Evolutionary conservation across 2,888 invertebrate species (phyloP), one percentile per base, ranked within the genome.

Genomic region (Ormyrus thymus): DNA sequence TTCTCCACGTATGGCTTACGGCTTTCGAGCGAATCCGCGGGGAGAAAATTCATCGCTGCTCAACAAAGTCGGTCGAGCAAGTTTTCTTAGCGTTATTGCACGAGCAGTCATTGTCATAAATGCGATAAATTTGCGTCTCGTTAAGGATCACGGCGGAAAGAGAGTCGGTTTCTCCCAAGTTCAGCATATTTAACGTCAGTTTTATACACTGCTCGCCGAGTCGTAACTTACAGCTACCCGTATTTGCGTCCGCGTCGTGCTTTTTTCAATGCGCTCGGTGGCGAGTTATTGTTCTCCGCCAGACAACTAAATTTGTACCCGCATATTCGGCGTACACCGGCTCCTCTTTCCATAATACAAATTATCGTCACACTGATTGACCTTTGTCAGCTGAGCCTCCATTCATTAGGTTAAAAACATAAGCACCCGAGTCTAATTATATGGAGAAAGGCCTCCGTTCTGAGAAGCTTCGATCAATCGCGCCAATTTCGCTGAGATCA

Each of bases 361-460:
- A 45, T 68, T 61, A 75, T 68, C 75, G 11, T n/a, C 59, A 10
- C 53, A 61, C 53, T 61, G 66, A 75, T 68, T 68, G 75, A 75
- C 75, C 75, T 75, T 61, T 75, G 75, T 59, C 75, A 62, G 53
- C 10, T 73, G 65, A 65, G 65, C 45, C 53, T 51, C 45, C 61
- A 61, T 68, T 68, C 68, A 68, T 61, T 75, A 53, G 46, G 75
- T 56, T 65, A 15, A 15, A 50, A 65, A 50, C 50, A 58, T 64
- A 64, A 43, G 56, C 10, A 10, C 11, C 29, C 58, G 15, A 6
- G 15, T 11, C 48, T 58, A 48, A 69, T 69, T 69, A 56, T 58
- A 15, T 11, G 10, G 68, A 65, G 62, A 71, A 79, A 64, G 65
- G 65, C 51, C 29, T 29, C 29, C 29, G 29, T 29, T 29, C 29